Conservation (phyloP, 2,888 invertebrate genomes). For the Kuschelorhynchus macadamiae region DNA sequence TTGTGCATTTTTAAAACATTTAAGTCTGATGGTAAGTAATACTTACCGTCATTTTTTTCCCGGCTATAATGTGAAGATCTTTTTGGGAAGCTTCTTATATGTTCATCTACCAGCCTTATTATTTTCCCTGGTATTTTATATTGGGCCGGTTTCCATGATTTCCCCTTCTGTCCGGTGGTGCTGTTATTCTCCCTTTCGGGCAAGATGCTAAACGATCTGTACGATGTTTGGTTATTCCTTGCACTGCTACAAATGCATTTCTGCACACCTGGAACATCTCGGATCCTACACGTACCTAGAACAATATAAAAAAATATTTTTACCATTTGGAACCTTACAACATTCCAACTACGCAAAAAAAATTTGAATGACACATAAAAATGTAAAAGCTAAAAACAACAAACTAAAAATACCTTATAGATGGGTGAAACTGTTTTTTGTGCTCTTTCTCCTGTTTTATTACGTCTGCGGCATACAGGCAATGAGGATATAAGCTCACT, state of each 20-base stretch:
- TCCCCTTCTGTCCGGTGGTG: constrained; percentile 18
- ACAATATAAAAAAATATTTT: constrained; percentile 12
- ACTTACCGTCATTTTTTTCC: constrained; percentile 18
- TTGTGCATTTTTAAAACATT: constrained; percentile 28
- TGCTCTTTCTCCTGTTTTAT: constrained; percentile 19
- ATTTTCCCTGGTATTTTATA: constrained; percentile 28
- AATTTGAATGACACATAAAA: too few species aligned
- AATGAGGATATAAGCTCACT: neutral
- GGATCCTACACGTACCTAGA: constrained; percentile 25
- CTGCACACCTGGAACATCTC: constrained; percentile 16
- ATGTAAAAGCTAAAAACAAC: too few species aligned
- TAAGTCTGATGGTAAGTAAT: constrained; percentile 21
- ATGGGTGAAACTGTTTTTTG: constrained; percentile 5
- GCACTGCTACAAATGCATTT: constrained; percentile 28
- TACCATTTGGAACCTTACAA: too few species aligned
- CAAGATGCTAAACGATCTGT: constrained; percentile 11
- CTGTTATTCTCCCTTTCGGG: constrained; percentile 4
- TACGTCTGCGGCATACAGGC: constrained; percentile 8
- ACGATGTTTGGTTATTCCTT: constrained; percentile 27
- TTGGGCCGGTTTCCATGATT: constrained; percentile 20
- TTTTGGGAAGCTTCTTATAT: constrained; percentile 37
- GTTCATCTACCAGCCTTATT: constrained; percentile 30
- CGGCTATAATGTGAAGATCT: constrained; percentile 34
- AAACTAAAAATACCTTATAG: constrained; percentile 9
- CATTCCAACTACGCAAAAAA: too few species aligned